Percentiles rank a stretch among this genome's conserved stretches.
These are phyloP conservation scores for Chlamydotis undulata DNA, from an alignment of 2,113 vertebrate genomes.

Conservation along the genomic window DNA sequence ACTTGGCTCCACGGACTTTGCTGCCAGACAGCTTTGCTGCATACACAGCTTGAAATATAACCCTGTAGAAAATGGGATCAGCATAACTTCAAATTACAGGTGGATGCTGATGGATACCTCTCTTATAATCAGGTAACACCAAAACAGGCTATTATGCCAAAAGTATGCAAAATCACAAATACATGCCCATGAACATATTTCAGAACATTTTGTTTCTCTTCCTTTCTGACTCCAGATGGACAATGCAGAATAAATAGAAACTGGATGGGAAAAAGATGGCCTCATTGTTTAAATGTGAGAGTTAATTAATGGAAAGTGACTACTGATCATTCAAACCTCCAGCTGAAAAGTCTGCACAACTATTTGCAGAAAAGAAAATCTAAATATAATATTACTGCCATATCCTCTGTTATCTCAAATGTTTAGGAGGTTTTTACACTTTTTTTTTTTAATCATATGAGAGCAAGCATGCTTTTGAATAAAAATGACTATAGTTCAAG, in stretches of 20 bases:
- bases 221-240: not conserved
- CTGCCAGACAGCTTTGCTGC: not conserved
- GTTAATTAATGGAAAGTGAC: not conserved
- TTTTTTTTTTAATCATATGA: not conserved
- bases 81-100: slow-evolving; percentile 1
- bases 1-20: not conserved
- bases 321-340: not conserved
- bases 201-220: not conserved
- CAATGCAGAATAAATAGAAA: slow-evolving; percentile 11
- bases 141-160: not conserved
- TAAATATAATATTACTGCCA: not conserved
- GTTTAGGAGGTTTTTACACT: not conserved
- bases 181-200: not conserved
- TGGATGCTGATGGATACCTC: not conserved
- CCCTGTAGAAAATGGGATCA: not conserved
- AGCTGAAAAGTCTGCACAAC: not conserved
- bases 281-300: not conserved
- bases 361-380: not conserved
- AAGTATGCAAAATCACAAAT: not conserved
- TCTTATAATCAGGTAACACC: not conserved
- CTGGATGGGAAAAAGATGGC: not conserved
- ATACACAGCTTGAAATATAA: not conserved
- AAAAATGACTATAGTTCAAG: not conserved
- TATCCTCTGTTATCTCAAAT: not conserved
- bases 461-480: not conserved